Conservation (phyloP, 2,797 vertebrate species). For the Protonibea diacanthus region DNA sequence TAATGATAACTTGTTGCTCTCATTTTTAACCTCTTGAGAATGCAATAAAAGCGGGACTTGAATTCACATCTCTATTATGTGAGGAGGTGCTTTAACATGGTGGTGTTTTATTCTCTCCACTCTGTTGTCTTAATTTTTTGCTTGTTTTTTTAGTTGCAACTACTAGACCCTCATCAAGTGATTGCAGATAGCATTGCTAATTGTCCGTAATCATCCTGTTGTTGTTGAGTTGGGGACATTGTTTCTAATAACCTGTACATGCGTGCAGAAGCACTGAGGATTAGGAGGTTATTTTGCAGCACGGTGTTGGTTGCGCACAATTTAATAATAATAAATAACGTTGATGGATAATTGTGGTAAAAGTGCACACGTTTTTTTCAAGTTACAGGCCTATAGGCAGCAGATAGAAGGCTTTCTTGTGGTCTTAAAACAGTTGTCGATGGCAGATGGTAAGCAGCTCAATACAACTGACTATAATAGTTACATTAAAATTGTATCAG, state of each 20-base stretch:
- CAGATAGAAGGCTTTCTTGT: background rate
- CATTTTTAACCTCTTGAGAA: constrained; percentile 49
- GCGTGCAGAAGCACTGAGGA: background rate
- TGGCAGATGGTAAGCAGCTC: background rate
- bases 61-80: constrained; percentile 33
- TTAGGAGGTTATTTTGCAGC: background rate
- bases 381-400: background rate
- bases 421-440: background rate
- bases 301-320: background rate
- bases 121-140: background rate
- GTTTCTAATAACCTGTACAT: background rate
- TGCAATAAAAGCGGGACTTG: constrained; percentile 34
- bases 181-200: background rate
- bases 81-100: constrained; percentile 11
- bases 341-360: background rate
- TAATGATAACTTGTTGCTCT: constrained; percentile 52
- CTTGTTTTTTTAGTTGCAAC: background rate
- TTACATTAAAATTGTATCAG: too few relatives aligned
- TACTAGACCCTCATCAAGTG: background rate
- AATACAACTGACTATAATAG: too few relatives aligned
- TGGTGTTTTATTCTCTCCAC: constrained; percentile 20
- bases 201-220: background rate
- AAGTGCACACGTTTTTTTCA: background rate
- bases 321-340: background rate
- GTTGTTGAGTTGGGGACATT: background rate